These are phyloP conservation scores for Drosophila tani DNA, from an alignment of 1,140 invertebrate species.

Conservation along the genomic window DNA sequence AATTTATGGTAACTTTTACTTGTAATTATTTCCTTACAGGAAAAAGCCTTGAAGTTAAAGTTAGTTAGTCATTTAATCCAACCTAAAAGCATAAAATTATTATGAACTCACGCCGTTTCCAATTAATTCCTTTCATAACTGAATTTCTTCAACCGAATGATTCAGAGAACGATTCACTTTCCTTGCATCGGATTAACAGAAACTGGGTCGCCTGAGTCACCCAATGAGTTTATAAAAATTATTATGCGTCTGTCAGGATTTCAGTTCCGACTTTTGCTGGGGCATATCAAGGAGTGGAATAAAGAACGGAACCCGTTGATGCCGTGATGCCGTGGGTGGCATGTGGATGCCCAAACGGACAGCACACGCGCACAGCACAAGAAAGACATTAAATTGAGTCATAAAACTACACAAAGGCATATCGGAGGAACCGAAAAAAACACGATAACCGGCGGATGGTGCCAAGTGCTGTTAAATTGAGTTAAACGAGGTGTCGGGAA, in stretches of 20 bases:
- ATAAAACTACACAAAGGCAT: conserved; percentile 66
- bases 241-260: conserved; percentile 33
- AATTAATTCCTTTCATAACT: conserved; percentile 8
- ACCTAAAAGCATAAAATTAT: neutral
- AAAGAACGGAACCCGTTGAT: conserved; percentile 31
- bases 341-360: conserved; percentile 37
- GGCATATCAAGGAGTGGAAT: conserved; percentile 21
- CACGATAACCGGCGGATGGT: conserved; percentile 65
- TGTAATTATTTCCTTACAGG: neutral
- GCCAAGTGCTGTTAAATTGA: conserved; percentile 65
- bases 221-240: conserved; percentile 27
- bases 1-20: neutral
- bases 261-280: conserved; percentile 33
- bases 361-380: conserved; percentile 74
- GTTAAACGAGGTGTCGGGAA: conserved; percentile 75
- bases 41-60: neutral
- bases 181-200: conserved; percentile 17
- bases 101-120: neutral
- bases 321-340: conserved; percentile 60
- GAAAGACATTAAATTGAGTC: conserved; percentile 81
- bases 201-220: conserved; percentile 44
- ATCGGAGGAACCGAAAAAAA: conserved; percentile 22
- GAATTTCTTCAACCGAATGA: conserved; percentile 6
- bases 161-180: conserved; percentile 42
- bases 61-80: neutral